Conservation (phyloP, 2,797 vertebrate genomes). For the Erpetoichthys calabaricus region DNA sequence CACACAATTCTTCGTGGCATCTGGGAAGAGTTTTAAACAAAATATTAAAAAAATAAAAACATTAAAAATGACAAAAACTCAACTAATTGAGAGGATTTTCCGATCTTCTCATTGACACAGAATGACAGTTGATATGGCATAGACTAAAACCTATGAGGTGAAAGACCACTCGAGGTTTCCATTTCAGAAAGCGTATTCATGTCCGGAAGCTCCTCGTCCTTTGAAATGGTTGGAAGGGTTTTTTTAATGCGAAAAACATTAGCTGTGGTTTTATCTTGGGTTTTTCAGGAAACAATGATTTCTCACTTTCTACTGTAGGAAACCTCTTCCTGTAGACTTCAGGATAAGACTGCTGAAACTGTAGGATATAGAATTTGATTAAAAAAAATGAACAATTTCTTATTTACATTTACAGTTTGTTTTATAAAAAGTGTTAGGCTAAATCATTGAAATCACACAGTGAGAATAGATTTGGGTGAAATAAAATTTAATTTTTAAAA, state of each 20-base stretch:
- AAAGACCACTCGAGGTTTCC: no score
- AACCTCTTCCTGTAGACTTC: constrained; percentile 73
- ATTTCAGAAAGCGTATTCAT: constrained; percentile 26
- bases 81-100: no score
- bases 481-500: no score
- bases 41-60: no score
- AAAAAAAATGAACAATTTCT: constrained; percentile 8
- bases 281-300: constrained; percentile 67
- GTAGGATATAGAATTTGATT: constrained; percentile 14
- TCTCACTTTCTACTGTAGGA: constrained; percentile 77
- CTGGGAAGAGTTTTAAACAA: no score
- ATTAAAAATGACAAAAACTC: no score
- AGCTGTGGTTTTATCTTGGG: constrained; percentile 58
- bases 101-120: no score
- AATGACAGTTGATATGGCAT: no score
- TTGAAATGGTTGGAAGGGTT: constrained; percentile 81
- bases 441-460: neutral
- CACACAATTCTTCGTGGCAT: no score
- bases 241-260: constrained; percentile 68
- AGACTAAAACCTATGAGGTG: no score
- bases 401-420: neutral
- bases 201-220: constrained; percentile 89
- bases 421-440: neutral
- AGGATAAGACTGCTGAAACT: constrained; percentile 91
- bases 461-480: no score